Evolutionary conservation across 1,140 invertebrate species (phyloP).

Genomic region (Sitophilus oryzae): DNA sequence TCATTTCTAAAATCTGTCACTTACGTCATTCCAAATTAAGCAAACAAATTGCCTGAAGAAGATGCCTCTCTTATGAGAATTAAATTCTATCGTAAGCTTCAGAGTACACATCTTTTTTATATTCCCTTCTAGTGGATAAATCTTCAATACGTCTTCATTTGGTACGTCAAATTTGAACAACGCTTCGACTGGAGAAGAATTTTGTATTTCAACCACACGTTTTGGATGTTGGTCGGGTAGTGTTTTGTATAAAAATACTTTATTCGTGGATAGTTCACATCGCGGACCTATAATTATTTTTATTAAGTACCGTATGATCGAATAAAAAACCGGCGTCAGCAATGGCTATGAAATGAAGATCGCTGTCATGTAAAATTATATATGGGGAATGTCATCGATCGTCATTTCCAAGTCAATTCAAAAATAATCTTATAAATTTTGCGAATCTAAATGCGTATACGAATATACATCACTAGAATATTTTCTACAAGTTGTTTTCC

Average conservation of each 20-base stretch:
- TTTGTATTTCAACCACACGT: constrained; percentile 20
- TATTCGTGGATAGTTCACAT: constrained; percentile 19
- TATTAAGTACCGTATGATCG: no score
- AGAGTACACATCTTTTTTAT: constrained; percentile 6
- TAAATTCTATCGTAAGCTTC: constrained; percentile 27
- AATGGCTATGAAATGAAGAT: no score
- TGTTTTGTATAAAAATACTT: constrained; percentile 12
- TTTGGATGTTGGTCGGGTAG: constrained; percentile 1
- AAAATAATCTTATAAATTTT: no score
- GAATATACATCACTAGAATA: no score
- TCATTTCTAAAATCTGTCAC: no score
- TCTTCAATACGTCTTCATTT: constrained; percentile 13
- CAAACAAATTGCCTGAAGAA: constrained; percentile 24
- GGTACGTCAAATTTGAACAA: constrained; percentile 6
- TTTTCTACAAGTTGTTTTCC: no score
- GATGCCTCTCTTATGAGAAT: constrained; percentile 16
- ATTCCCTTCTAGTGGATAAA: constrained; percentile 6
- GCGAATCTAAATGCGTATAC: no score
- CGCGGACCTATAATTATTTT: constrained; percentile 25
- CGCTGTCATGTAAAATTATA: no score
- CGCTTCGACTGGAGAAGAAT: constrained; percentile 6
- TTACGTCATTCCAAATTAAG: constrained; percentile 29
- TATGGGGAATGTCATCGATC: no score
- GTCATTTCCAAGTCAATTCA: no score
- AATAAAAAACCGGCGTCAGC: no score